Percentiles rank a stretch among this genome's conserved stretches.
Conservation (phyloP, 2,888 invertebrate species). For the Acanthosepion pharaonis region DNA sequence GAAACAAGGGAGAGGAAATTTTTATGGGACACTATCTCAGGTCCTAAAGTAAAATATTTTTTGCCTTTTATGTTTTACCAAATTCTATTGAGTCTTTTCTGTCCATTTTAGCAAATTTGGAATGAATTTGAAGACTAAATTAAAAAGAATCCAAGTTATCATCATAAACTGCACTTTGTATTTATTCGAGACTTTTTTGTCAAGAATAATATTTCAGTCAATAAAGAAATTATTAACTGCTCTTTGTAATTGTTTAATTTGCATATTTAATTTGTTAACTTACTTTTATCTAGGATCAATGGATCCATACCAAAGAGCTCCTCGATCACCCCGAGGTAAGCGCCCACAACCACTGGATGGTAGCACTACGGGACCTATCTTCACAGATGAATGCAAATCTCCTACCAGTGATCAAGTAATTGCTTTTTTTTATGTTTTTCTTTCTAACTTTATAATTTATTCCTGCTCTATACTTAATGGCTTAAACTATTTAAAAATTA, state of each 20-base stretch:
- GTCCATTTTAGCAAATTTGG: no score
- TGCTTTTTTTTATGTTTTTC: conserved; percentile 38
- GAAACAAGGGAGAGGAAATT: no score
- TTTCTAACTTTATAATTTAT: neutral
- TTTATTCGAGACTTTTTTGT: no score
- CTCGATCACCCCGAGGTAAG: conserved; percentile 82
- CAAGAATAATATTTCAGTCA: no score
- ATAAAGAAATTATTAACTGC: neutral
- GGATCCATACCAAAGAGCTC: conserved; percentile 88
- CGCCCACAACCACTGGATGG: conserved; percentile 54
- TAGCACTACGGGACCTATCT: conserved; percentile 49
- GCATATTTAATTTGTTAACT: neutral
- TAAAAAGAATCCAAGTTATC: no score
- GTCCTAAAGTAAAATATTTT: no score
- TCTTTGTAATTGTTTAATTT: neutral
- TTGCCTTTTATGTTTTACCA: no score
- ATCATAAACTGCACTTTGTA: no score
- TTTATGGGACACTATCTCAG: no score
- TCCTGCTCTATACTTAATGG: neutral
- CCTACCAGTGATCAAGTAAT: conserved; percentile 74
- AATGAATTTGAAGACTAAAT: no score
- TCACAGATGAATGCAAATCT: conserved; percentile 66
- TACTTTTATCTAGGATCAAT: conserved; percentile 76
- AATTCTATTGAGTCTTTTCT: no score
- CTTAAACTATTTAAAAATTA: neutral